A percentile compares a stretch with the other conserved stretches of the same genome.
phyloP scores from a whole-genome alignment of 2,797 vertebrate genomes.

The Dipus sagitta region DNA sequence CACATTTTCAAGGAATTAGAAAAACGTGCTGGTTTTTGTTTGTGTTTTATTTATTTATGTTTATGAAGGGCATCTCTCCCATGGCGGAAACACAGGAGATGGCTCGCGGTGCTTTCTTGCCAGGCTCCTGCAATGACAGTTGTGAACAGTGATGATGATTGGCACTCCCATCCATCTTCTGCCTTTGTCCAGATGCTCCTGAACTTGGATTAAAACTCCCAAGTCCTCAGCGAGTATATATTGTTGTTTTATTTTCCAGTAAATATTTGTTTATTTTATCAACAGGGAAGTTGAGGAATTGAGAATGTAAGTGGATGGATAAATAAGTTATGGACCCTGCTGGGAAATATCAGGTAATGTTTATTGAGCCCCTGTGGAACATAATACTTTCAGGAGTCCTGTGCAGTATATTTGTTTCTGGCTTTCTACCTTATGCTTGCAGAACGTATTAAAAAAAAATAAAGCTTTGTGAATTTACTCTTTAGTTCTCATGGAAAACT shows the following conservation, averaged over 20 bases:
- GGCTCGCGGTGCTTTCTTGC: not conserved
- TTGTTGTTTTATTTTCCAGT: slow-evolving; percentile 66
- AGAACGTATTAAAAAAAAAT: not conserved
- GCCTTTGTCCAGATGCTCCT: slow-evolving; percentile 61
- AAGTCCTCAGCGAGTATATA: slow-evolving; percentile 40
- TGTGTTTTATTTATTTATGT: too few species aligned
- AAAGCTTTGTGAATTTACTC: not conserved
- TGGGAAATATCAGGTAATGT: slow-evolving; percentile 64
- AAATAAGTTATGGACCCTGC: slow-evolving; percentile 67
- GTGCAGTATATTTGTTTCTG: not conserved
- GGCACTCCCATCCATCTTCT: slow-evolving; percentile 19
- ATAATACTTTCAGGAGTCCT: not conserved
- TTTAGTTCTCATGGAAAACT: slow-evolving; percentile 1
- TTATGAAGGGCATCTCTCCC: not conserved
- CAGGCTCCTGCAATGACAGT: not conserved
- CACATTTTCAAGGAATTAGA: not conserved
- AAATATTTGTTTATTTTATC: slow-evolving; percentile 76
- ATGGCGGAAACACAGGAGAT: not conserved
- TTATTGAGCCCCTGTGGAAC: not conserved
- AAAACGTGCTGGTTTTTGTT: not conserved
- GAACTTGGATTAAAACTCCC: slow-evolving; percentile 55
- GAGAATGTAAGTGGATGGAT: slow-evolving; percentile 49
- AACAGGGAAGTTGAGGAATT: slow-evolving; percentile 71
- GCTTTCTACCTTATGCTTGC: not conserved
- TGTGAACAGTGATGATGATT: not conserved